phyloP scores from a whole-genome alignment of 2,113 vertebrate genomes.

The Phrynocephalus versicolor region DNA sequence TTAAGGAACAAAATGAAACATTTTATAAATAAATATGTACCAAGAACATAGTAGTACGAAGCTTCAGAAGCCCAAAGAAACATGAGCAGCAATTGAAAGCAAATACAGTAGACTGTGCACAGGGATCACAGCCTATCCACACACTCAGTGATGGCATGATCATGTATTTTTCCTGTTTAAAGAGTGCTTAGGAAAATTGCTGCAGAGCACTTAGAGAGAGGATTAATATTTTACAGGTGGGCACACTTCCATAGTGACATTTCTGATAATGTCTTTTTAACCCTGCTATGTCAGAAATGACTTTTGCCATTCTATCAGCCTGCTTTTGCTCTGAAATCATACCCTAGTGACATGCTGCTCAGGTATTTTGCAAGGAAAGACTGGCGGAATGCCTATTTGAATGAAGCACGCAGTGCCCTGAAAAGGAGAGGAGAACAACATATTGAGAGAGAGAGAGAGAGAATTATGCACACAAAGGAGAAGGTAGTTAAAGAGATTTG shows the following conservation, averaged over 20 bases:
- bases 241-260: slow-evolving; percentile 42
- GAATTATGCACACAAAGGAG: background rate
- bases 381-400: background rate
- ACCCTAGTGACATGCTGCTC: slow-evolving; percentile 39
- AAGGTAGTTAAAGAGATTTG: background rate
- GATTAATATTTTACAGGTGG: slow-evolving; percentile 52
- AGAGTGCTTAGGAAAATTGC: slow-evolving; percentile 51
- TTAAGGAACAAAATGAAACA: too few relatives aligned
- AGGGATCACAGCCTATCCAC: background rate
- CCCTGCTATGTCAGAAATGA: slow-evolving; percentile 44
- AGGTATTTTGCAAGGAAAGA: slow-evolving; percentile 11
- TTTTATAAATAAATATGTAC: too few relatives aligned
- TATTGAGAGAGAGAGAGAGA: background rate
- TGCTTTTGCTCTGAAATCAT: slow-evolving; percentile 35
- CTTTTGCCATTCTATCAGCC: slow-evolving; percentile 43
- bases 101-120: background rate
- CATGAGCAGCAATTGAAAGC: background rate
- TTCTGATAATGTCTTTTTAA: slow-evolving; percentile 58
- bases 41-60: background rate
- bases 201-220: slow-evolving; percentile 48
- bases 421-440: background rate
- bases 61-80: background rate
- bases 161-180: slow-evolving; percentile 40
- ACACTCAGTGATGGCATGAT: slow-evolving; percentile 27
- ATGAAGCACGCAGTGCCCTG: background rate